Conservation (phyloP, 2,113 vertebrate genomes). For the Riparia riparia region DNA sequence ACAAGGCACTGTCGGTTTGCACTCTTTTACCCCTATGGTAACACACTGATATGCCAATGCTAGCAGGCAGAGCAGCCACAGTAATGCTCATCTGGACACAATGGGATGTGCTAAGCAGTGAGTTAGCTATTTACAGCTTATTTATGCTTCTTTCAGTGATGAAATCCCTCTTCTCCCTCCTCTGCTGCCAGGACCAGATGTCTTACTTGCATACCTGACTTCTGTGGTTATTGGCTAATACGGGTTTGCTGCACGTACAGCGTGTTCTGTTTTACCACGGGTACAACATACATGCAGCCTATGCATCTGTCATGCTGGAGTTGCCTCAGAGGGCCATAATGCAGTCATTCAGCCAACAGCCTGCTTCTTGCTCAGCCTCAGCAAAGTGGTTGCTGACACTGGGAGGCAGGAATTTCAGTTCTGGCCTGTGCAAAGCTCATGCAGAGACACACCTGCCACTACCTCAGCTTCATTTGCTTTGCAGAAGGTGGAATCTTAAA, state of each 20-base stretch:
- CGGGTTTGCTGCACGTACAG: not conserved
- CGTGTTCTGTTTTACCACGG: not conserved
- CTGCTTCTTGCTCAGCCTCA: not conserved
- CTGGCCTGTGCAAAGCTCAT: not conserved
- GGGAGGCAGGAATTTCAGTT: not conserved
- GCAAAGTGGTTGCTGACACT: not conserved
- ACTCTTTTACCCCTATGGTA: not conserved
- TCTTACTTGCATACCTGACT: rapidly evolving
- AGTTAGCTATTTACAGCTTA: not conserved
- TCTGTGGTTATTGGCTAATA: not conserved
- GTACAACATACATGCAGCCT: not conserved
- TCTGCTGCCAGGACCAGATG: not conserved
- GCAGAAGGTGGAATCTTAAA: not conserved
- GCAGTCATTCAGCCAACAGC: not conserved
- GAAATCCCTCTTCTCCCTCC: not conserved
- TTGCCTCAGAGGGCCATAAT: not conserved
- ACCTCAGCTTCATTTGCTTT: not conserved
- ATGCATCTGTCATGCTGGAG: not conserved
- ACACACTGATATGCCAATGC: not conserved
- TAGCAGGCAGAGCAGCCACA: not conserved
- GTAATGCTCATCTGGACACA: not conserved
- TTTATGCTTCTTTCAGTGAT: not conserved
- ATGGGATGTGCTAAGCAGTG: not conserved
- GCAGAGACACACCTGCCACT: not conserved
- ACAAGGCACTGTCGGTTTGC: not conserved